These are phyloP conservation scores for Dallia pectoralis DNA, from an alignment of 2,797 vertebrate species.

Conservation along the genomic window DNA sequence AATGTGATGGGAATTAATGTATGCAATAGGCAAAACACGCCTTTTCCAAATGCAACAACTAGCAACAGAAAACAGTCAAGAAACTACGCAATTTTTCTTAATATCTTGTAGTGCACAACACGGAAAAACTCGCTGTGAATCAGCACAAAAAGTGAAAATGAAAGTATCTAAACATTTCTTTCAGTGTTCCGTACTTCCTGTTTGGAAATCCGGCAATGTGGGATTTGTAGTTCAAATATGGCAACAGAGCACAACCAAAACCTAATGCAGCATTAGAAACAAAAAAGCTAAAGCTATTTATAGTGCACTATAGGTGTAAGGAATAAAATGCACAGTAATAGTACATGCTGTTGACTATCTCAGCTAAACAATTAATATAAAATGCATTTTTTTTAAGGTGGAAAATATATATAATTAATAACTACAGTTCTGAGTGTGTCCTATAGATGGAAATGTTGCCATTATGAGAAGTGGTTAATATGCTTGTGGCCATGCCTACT, in stretches of 20 bases:
- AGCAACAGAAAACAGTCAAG: neutral
- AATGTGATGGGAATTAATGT: constrained; percentile 24
- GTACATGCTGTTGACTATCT: too few species aligned
- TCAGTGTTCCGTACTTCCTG: constrained; percentile 51
- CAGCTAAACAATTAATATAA: too few species aligned
- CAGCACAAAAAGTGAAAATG: constrained; percentile 73
- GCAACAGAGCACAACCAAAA: neutral
- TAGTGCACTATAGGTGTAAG: too few species aligned
- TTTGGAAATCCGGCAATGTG: constrained; percentile 38
- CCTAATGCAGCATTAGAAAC: neutral
- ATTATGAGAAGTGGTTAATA: too few species aligned
- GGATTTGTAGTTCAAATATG: constrained; percentile 53
- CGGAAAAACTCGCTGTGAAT: constrained; percentile 50
- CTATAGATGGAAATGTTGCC: too few species aligned
- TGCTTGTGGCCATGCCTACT: too few species aligned
- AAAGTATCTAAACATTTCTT: constrained; percentile 57
- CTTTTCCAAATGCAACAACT: neutral
- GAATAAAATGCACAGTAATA: too few species aligned
- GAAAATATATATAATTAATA: too few species aligned
- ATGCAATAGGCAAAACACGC: neutral
- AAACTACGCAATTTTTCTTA: neutral
- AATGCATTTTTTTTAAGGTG: too few species aligned
- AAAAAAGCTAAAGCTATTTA: too few species aligned
- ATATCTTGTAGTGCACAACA: constrained; percentile 25
- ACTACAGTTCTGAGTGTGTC: too few species aligned